Evolutionary conservation across 2,888 invertebrate species (phyloP), one percentile per base, ranked within the genome.

Genomic region (Busseola fusca): DNA sequence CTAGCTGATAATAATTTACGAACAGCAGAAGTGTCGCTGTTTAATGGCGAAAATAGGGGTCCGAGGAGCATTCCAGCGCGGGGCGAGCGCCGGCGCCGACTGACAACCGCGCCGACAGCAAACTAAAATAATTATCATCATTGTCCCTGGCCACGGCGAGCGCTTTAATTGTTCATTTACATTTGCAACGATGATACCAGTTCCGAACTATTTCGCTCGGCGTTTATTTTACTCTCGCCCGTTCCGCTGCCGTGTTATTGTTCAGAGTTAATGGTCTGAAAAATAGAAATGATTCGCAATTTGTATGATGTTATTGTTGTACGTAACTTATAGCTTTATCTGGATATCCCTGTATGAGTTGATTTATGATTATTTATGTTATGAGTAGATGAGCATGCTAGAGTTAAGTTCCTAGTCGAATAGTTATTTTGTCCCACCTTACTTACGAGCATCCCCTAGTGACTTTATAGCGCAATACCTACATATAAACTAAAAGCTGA

Each of bases 121-220:
- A 95, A 95, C 95, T 95, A 94, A 95, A 95, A 95, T 95, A 95
- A 95, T 95, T 95, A 95, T 95, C 93, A 94, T 95, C 94, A 95
- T 95, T 95, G 95, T 94, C 93, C 92, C 92, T 90, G 93, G 94
- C 92, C 93, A 92, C 93, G 93, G 93, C 93, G 92, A 92, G 92
- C 93, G 92, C 90, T 95, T 95, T 95, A 95, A 95, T 95, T 95
- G 95, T 95, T 95, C 95, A 95, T 95, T 95, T 95, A 95, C 94
- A 95, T 95, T 95, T 94, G 94, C 94, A 93, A 92, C 95, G 92
- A 95, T 95, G 94, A 95, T 94, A 94, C 94, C 94, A 93, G 94
- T 94, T 94, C 91, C 89, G 92, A 95, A 95, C 95, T 95, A 95
- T 95, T 95, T 92, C 91, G 90, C 87, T 86, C 90, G 91, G 87